Percentiles rank a stretch among this genome's conserved stretches.
Evolutionary conservation across 2,888 invertebrate species (phyloP).

Genomic region (Caenorhabditis parvicauda): DNA sequence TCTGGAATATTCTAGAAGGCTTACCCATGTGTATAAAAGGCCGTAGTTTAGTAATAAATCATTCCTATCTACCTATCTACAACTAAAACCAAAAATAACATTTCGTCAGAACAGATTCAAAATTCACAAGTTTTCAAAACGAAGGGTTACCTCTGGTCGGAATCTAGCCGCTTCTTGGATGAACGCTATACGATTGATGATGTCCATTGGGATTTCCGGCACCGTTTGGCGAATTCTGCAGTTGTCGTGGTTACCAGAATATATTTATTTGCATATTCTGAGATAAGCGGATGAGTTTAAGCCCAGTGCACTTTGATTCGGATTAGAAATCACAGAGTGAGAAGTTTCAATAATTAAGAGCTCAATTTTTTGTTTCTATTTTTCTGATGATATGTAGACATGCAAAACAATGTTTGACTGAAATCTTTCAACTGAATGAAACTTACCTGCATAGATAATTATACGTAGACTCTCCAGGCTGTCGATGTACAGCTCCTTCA

Average conservation of each 20-base stretch:
- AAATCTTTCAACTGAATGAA: too few species aligned
- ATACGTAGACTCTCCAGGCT: conserved; percentile 51
- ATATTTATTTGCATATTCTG: neutral
- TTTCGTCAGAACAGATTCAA: neutral
- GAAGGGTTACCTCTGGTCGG: conserved; percentile 19
- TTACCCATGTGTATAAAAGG: too few species aligned
- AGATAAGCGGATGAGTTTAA: neutral
- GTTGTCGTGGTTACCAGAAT: too few species aligned
- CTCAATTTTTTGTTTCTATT: too few species aligned
- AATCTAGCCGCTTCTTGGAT: conserved; percentile 37
- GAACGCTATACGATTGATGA: conserved; percentile 40
- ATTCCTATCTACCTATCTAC: too few species aligned
- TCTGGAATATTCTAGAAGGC: too few species aligned
- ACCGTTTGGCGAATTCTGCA: conserved; percentile 29
- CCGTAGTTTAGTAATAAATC: too few species aligned
- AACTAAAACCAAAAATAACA: too few species aligned
- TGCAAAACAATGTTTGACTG: too few species aligned
- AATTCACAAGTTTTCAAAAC: neutral
- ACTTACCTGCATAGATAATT: conserved; percentile 34
- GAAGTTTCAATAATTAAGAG: neutral
- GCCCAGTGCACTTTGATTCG: neutral
- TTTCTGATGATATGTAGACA: too few species aligned
- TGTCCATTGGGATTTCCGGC: conserved; percentile 25
- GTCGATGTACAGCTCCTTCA: conserved; percentile 38
- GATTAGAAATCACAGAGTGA: neutral